Percentiles rank a stretch among this genome's conserved stretches.
phyloP scores from a whole-genome alignment of 2,113 vertebrate genomes.

The Pygoscelis antarcticus region DNA sequence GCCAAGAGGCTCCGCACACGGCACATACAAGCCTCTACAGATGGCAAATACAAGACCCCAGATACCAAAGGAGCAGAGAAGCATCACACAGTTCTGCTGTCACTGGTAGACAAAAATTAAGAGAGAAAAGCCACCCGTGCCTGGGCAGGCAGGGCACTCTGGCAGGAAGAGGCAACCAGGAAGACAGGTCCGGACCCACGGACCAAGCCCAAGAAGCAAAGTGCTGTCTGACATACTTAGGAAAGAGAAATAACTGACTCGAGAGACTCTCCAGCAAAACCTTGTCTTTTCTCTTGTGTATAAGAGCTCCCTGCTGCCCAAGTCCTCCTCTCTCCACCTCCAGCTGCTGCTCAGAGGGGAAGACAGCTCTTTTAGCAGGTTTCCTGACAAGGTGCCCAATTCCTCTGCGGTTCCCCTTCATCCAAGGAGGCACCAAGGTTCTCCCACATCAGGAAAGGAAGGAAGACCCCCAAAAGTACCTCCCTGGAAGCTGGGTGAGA shows the following conservation, averaged over 20 bases:
- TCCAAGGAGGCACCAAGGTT: not conserved
- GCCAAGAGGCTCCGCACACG: not conserved
- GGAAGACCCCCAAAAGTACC: not conserved
- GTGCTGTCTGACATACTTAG: not conserved
- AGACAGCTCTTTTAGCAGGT: not conserved
- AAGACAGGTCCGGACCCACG: not conserved
- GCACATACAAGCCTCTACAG: not conserved
- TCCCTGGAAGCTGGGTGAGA: not conserved
- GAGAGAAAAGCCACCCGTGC: not conserved
- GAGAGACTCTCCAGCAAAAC: not conserved
- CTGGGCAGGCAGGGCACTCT: not conserved
- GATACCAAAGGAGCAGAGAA: not conserved
- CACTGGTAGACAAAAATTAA: not conserved
- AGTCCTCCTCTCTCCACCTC: not conserved
- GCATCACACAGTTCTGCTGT: not conserved
- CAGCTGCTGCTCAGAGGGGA: not conserved
- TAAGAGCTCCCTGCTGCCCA: not conserved
- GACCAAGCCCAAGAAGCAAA: not conserved
- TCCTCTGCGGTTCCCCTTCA: rapidly evolving
- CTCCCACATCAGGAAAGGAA: not conserved
- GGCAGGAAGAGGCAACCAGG: not conserved
- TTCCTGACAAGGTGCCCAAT: not conserved
- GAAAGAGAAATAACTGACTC: not conserved
- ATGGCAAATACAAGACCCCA: not conserved
- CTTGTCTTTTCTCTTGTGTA: not conserved